Evolutionary conservation across 2,113 vertebrate species (phyloP).

Genomic region (Rhagologus leucostigma): DNA sequence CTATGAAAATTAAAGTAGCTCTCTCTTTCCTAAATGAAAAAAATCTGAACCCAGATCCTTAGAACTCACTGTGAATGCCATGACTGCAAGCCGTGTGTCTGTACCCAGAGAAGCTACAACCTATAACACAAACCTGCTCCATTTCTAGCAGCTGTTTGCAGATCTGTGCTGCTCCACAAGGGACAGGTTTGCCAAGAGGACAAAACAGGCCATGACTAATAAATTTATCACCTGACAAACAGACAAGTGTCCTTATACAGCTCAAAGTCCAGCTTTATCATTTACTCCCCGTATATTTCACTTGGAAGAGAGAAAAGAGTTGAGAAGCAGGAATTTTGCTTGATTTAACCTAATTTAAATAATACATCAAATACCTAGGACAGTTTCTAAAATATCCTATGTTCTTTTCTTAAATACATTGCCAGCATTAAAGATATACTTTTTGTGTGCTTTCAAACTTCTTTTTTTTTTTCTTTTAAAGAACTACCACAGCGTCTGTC

Average conservation of each 20-base stretch:
- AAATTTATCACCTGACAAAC: neutral
- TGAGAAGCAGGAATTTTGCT: neutral
- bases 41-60: neutral
- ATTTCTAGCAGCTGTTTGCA: neutral
- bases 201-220: fast-evolving
- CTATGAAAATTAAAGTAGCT: neutral
- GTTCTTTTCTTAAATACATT: neutral
- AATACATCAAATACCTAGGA: neutral
- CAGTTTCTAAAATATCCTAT: neutral
- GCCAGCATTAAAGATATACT: neutral
- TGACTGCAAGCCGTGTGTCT: neutral
- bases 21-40: neutral
- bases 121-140: neutral
- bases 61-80: neutral
- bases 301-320: neutral
- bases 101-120: neutral
- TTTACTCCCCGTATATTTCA: neutral
- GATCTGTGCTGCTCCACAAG: neutral
- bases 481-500: neutral
- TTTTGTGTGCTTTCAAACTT: neutral
- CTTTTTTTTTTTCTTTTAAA: neutral
- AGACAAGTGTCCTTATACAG: neutral
- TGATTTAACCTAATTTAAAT: neutral
- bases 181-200: neutral
- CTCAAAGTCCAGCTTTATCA: neutral